Conservation (phyloP, 2,797 vertebrate genomes). For the Acrocephalus scirpaceus region DNA sequence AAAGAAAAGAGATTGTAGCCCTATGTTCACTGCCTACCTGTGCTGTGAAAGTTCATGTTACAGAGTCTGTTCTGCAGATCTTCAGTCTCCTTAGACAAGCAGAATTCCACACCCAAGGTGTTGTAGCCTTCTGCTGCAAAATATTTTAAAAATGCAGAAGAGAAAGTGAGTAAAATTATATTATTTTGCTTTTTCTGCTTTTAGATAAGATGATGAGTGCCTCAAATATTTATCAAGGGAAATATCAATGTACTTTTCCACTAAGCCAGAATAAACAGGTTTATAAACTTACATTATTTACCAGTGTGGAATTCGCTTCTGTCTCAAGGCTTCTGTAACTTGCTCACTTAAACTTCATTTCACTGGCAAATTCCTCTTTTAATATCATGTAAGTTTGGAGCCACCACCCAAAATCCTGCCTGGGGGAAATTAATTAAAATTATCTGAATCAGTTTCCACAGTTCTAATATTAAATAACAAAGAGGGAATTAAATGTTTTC, state of each 20-base stretch:
- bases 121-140: neutral
- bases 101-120: neutral
- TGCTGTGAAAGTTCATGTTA: neutral
- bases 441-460: neutral
- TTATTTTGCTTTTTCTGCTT: neutral
- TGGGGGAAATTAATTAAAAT: conserved; percentile 41
- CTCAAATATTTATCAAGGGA: neutral
- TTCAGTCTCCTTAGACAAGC: neutral
- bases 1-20: neutral
- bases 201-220: neutral
- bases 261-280: neutral
- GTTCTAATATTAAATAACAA: conserved; percentile 27
- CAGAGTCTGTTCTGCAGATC: neutral
- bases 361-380: conserved; percentile 33
- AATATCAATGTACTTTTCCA: conserved; percentile 8
- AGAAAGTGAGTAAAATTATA: neutral
- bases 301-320: neutral
- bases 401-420: neutral
- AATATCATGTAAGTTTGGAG: neutral
- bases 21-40: neutral
- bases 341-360: conserved; percentile 28
- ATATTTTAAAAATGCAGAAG: neutral
- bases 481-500: neutral
- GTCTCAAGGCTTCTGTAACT: neutral
- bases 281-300: conserved; percentile 54